These are phyloP conservation scores for Megalonaias nervosa DNA, from an alignment of 1,140 invertebrate species.

Conservation along the genomic window DNA sequence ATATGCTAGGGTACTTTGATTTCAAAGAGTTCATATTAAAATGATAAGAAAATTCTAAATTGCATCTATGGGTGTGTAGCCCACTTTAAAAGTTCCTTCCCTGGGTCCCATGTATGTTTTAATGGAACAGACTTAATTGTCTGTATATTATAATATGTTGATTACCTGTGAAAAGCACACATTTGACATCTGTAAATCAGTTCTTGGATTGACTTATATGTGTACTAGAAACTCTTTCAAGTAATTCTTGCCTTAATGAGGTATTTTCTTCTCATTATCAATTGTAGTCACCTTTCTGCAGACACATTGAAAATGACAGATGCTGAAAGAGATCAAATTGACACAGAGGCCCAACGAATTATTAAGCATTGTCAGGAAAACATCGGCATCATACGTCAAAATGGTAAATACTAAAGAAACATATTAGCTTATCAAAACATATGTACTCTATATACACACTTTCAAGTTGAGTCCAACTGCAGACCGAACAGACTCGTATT, in stretches of 20 bases:
- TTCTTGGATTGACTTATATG: no score
- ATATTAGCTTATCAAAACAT: neutral
- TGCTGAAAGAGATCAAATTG: constrained; percentile 87
- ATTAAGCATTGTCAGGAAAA: constrained; percentile 85
- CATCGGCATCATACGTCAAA: constrained; percentile 82
- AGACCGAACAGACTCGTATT: no score
- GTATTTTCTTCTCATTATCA: neutral
- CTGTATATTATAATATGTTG: constrained; percentile 3
- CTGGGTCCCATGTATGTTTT: no score
- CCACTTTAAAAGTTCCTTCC: no score
- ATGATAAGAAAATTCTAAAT: no score
- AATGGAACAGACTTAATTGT: neutral
- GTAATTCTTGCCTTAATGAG: neutral
- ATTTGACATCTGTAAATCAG: neutral
- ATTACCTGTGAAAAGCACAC: neutral
- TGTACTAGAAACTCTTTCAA: neutral
- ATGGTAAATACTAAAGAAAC: constrained; percentile 66
- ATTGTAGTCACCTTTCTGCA: constrained; percentile 59
- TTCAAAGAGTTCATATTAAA: no score
- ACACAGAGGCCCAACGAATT: constrained; percentile 86
- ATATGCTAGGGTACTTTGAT: no score
- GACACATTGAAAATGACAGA: constrained; percentile 83
- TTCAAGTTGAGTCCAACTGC: no score
- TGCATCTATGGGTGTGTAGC: no score
- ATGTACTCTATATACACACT: no score